A percentile compares a stretch with the other conserved stretches of the same genome.
These are phyloP conservation scores for Biston betularia DNA, from an alignment of 2,888 invertebrate genomes.

Conservation along the genomic window DNA sequence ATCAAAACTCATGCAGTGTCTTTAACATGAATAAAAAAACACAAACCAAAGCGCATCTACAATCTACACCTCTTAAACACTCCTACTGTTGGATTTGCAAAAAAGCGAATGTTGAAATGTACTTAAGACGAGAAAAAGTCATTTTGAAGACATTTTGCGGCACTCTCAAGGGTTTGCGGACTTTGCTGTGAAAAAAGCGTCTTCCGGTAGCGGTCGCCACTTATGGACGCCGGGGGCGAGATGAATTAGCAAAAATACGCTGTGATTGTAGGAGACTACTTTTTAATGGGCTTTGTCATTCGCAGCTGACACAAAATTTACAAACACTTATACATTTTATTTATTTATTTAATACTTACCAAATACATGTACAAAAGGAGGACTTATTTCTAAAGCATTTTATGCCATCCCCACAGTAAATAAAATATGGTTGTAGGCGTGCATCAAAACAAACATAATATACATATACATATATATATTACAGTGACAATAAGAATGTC, in stretches of 20 bases:
- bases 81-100: constrained; percentile 25
- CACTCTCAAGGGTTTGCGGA: constrained; percentile 77
- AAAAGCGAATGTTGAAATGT: constrained; percentile 70
- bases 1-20: too few species aligned
- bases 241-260: constrained; percentile 66
- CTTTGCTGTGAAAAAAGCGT: constrained; percentile 71
- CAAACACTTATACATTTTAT: too few species aligned
- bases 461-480: too few species aligned
- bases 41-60: constrained; percentile 4
- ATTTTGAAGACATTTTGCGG: constrained; percentile 81
- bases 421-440: too few species aligned
- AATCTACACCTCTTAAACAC: constrained; percentile 7
- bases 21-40: background rate
- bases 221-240: constrained; percentile 66
- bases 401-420: too few species aligned
- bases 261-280: constrained; percentile 45
- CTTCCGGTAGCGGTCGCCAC: constrained; percentile 75
- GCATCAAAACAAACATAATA: too few species aligned
- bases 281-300: constrained; percentile 16
- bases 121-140: constrained; percentile 76
- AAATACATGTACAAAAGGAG: too few species aligned
- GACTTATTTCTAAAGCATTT: too few species aligned
- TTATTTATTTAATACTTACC: too few species aligned
- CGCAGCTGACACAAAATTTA: background rate
- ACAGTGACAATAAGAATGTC: too few species aligned